Conservation (phyloP, 2,888 invertebrate species). For the Diaperis boleti region DNA sequence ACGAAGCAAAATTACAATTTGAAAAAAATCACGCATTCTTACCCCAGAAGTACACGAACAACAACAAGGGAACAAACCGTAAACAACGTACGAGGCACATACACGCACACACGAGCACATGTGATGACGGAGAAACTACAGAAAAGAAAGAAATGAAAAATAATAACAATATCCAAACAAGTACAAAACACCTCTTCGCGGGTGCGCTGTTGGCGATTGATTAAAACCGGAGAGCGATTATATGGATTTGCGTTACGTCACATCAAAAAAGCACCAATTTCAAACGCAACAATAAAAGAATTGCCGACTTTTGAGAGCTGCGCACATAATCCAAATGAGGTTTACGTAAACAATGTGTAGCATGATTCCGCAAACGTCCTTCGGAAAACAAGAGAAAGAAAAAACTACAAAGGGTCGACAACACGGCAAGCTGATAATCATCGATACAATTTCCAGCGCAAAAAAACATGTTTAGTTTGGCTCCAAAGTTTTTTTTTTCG, state of each 20-base stretch:
- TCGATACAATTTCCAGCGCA: neutral
- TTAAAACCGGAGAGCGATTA: constrained; percentile 15
- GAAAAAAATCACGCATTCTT: constrained; percentile 47
- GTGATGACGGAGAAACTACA: constrained; percentile 47
- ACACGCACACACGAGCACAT: constrained; percentile 57
- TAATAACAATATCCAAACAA: constrained; percentile 27
- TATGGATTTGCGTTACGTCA: constrained; percentile 14
- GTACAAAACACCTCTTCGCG: constrained; percentile 6
- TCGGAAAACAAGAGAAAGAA: no score
- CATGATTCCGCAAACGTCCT: neutral
- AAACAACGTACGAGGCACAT: constrained; percentile 56
- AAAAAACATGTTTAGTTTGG: constrained; percentile 14
- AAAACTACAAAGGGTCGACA: no score
- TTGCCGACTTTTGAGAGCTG: neutral
- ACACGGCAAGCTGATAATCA: no score
- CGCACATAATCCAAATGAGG: neutral
- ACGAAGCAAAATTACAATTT: constrained; percentile 3
- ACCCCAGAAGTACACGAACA: constrained; percentile 52
- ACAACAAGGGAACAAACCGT: constrained; percentile 55
- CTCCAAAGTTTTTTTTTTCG: neutral
- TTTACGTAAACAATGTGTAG: neutral
- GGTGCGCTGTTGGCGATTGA: constrained; percentile 28
- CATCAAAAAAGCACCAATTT: constrained; percentile 3
- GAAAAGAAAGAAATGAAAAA: constrained; percentile 43
- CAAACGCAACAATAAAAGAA: neutral